A percentile compares a stretch with the other conserved stretches of the same genome.
Conservation (phyloP, 2,113 vertebrate species). For the Macrotus californicus region DNA sequence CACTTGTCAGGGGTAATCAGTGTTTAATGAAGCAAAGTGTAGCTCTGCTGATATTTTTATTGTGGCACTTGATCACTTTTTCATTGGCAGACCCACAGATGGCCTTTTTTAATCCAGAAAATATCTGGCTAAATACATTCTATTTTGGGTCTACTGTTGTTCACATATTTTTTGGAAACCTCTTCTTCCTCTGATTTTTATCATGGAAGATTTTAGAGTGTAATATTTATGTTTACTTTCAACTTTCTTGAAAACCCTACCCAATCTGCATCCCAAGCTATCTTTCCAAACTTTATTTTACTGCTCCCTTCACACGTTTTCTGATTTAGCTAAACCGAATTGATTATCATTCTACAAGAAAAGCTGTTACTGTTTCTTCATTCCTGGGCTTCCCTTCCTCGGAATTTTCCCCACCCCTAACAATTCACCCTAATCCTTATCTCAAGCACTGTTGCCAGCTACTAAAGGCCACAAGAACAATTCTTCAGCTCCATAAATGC, state of each 20-base stretch:
- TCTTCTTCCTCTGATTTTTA: background rate
- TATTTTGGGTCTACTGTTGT: background rate
- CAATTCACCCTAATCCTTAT: background rate
- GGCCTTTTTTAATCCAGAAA: constrained; percentile 28
- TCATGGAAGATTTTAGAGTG: background rate
- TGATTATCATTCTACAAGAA: background rate
- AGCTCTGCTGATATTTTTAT: constrained; percentile 32
- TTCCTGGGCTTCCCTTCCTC: background rate
- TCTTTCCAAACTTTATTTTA: background rate
- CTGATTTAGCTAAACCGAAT: background rate
- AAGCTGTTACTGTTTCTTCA: background rate
- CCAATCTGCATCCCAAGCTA: background rate
- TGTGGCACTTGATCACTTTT: background rate
- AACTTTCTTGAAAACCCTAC: background rate
- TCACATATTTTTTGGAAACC: constrained; percentile 2
- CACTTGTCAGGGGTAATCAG: constrained; percentile 32
- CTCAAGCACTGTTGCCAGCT: too few species aligned
- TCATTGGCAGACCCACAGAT: background rate
- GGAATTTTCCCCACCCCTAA: background rate
- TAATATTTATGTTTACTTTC: background rate
- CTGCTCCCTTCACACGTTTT: background rate
- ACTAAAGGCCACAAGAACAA: background rate
- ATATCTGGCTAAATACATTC: background rate
- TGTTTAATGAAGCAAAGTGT: constrained; percentile 43
- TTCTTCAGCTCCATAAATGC: background rate